A percentile compares a stretch with the other conserved stretches of the same genome.
phyloP scores from a whole-genome alignment of 1,140 invertebrate species.

The Danaus melanippus region DNA sequence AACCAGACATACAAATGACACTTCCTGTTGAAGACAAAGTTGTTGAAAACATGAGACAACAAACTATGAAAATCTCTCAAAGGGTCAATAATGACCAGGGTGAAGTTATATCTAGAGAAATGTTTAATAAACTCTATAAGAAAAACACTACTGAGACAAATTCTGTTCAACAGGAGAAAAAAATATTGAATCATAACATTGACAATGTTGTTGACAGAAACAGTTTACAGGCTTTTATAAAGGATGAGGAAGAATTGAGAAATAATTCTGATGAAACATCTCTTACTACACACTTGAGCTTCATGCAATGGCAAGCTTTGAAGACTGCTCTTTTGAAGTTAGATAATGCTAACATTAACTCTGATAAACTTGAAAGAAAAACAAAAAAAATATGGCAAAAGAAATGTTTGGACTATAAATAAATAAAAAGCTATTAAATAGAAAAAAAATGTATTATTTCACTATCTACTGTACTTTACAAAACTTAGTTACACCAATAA shows the following conservation, averaged over 20 bases:
- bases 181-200: conserved; percentile 32
- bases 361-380: conserved; percentile 49
- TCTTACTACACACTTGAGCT: conserved; percentile 56
- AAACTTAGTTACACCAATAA: conserved; percentile 32
- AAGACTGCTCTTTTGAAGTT: conserved; percentile 39
- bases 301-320: conserved; percentile 66
- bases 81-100: conserved; percentile 23
- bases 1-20: conserved; percentile 15
- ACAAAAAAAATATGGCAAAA: conserved; percentile 54
- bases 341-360: conserved; percentile 24
- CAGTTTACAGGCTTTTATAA: conserved; percentile 46
- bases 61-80: conserved; percentile 3
- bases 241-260: conserved; percentile 53
- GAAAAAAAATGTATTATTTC: conserved; percentile 31
- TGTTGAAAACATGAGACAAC: conserved; percentile 7
- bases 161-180: conserved; percentile 14
- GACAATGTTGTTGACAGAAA: conserved; percentile 36
- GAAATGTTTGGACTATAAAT: conserved; percentile 52
- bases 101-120: conserved; percentile 31
- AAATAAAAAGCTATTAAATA: conserved; percentile 27
- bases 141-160: conserved; percentile 6
- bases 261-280: conserved; percentile 36
- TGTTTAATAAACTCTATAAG: conserved; percentile 24
- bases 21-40: background rate
- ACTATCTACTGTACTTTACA: conserved; percentile 29